Evolutionary conservation across 2,113 vertebrate genomes (phyloP), one percentile per base, ranked within the genome.

Genomic region (Neolamprologus devosi): DNA sequence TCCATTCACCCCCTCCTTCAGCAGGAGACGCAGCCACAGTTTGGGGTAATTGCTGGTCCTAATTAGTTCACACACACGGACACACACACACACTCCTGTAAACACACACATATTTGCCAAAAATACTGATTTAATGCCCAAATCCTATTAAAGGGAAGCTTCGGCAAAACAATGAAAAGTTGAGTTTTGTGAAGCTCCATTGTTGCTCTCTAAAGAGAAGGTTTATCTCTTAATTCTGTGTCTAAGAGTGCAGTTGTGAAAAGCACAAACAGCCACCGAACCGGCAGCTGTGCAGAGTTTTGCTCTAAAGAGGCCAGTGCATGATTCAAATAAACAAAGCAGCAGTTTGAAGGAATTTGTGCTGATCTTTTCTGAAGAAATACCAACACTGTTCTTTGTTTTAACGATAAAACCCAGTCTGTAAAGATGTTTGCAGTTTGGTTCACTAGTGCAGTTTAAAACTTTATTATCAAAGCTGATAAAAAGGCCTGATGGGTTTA

Each of bases 31-130:
- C 89, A 92, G 84, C 84, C 95, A 94, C 90, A 89, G 92, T 92
- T 93, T 92, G 89, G 85, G 85, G 85, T 89, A 90, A 92, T 92
- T 90, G 87, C 90, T 89, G 83, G 85, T 88, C 68, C 81, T 92
- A 96, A 96, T 95, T 95, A 95, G 90, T 93, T 91, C 85, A 92
- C 89, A 87, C 85, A 89, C 89, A 89, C 86, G 75, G 28, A 73
- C 53, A 87, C 58, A 79, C 45, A 42, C 63, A 82, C 60, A 78
- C 47, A 78, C 45, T 49, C 70, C 23, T 49, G 70, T 75, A 75
- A 75, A 88, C 73, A 78, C 78, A 55, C 63, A 79, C 33, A 83
- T 80, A 87, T 81, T 86, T 55, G 78, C 90, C 91, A 88, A 85
- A 88, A 68, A 57, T 7, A 86, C 86, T 92, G 90, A 93, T 95